Evolutionary conservation across 1,140 invertebrate genomes (phyloP), one percentile per base, ranked within the genome.

Genomic region (Babylonia areolata): DNA sequence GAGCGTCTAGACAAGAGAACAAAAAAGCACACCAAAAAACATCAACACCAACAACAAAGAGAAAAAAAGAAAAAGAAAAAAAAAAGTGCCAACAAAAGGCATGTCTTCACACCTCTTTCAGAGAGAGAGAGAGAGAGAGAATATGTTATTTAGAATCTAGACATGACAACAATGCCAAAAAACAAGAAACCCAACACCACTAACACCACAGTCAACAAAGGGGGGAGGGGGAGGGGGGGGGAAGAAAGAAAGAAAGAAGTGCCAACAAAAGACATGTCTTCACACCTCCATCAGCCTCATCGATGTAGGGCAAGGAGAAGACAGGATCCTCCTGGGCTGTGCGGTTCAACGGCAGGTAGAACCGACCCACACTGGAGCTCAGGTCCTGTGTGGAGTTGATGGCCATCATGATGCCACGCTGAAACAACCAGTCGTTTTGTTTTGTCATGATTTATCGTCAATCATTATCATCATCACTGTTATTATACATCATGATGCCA

Each of bases 231-330:
- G 58, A 64, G 58, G 28, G 58, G 28, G 58, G 28, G 58, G 0
- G 58, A 64, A 11, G 58, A 64, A 31, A 73, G 71, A 73, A 31
- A 73, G 71, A 73, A 31, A 73, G 71, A 73, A 51, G 46, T 12
- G 0, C 46, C 17, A 3, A 51, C 17, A 51, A 51, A 51, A 17
- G 46, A 51, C 0, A 51, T 51, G 46, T 51, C 17, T 39, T 40
- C 86, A 87, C 88, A 96, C 96, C 95, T 93, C 95, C 95, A 77
- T 95, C 95, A 85, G 95, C 93, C 64, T 92, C 85, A 93, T 96
- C 96, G 91, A 95, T 96, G 84, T 95, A 94, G 3, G 96, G 96
- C 23, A 95, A 88, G 51, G 95, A 96, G 90, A 96, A 95, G 31
- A 94, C 91, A 31, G 92, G 90, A 3, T 88, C 58, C 88, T 91